These are phyloP conservation scores for Eilema depressum DNA, from an alignment of 2,888 invertebrate genomes.

Conservation along the genomic window DNA sequence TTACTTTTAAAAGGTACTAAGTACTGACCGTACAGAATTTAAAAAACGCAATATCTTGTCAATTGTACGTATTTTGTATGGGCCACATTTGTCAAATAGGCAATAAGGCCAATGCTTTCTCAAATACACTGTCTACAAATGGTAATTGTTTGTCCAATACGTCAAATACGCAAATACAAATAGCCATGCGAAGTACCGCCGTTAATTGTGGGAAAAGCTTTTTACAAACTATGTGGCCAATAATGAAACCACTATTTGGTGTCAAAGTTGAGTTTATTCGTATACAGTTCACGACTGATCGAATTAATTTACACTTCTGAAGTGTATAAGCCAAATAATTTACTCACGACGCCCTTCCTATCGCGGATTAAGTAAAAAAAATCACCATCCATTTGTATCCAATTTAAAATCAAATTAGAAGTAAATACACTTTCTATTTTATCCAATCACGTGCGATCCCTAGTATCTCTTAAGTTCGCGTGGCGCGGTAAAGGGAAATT, in stretches of 20 bases:
- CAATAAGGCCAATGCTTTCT: too few relatives aligned
- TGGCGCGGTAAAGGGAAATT: slow-evolving; percentile 69
- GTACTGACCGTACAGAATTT: too few relatives aligned
- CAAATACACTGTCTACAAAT: too few relatives aligned
- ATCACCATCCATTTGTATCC: slow-evolving; percentile 80
- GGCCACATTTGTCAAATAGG: too few relatives aligned
- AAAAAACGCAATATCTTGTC: too few relatives aligned
- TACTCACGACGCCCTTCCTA: slow-evolving; percentile 60
- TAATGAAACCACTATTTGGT: background rate
- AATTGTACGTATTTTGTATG: too few relatives aligned
- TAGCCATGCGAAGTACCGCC: too few relatives aligned
- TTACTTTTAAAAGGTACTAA: too few relatives aligned
- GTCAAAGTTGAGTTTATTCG: slow-evolving; percentile 34
- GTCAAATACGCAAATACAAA: too few relatives aligned
- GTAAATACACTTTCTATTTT: slow-evolving; percentile 82
- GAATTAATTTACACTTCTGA: slow-evolving; percentile 69
- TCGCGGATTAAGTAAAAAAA: slow-evolving; percentile 69
- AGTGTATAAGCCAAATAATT: slow-evolving; percentile 72
- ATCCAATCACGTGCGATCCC: slow-evolving; percentile 78
- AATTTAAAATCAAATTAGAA: slow-evolving; percentile 85
- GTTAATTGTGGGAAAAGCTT: background rate
- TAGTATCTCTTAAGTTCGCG: slow-evolving; percentile 65
- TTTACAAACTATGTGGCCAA: background rate
- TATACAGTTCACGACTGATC: slow-evolving; percentile 61
- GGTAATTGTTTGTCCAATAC: too few relatives aligned